Conservation (phyloP, 1,140 invertebrate genomes). For the Eciton burchellii region DNA sequence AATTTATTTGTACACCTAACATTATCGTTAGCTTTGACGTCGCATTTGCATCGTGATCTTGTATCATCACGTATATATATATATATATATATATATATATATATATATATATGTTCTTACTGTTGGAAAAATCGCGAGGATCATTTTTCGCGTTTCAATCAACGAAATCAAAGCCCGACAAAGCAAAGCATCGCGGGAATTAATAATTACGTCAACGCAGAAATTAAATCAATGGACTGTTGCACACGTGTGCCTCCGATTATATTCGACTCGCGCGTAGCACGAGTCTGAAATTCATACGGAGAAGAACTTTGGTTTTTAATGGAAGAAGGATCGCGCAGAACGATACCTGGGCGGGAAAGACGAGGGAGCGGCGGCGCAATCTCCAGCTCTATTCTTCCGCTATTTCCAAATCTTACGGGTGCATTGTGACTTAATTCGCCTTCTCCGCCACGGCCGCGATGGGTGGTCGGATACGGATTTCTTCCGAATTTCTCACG, state of each 20-base stretch:
- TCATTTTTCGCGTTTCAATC: no score
- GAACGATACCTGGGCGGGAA: constrained; percentile 69
- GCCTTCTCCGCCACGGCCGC: constrained; percentile 57
- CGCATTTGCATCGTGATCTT: no score
- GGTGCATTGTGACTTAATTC: constrained; percentile 78
- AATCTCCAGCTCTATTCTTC: constrained; percentile 72
- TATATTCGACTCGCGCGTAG: constrained; percentile 41
- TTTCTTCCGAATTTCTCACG: constrained; percentile 59
- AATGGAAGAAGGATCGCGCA: constrained; percentile 56
- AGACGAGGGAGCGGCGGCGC: constrained; percentile 59
- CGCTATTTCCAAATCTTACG: constrained; percentile 75
- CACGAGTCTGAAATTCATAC: constrained; percentile 62
- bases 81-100: no score
- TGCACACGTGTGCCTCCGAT: constrained; percentile 47
- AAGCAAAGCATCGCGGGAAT: background rate
- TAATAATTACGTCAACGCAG: constrained; percentile 6
- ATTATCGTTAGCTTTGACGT: no score
- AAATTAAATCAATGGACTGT: constrained; percentile 24
- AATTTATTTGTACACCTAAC: no score
- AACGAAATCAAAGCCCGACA: no score
- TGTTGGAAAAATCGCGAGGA: no score
- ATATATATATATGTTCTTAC: background rate
- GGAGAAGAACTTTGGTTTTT: constrained; percentile 47
- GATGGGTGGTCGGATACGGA: constrained; percentile 75
- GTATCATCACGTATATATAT: no score